Base-by-base conservation (phyloP, 2,797 vertebrate genomes). In the Numenius phaeopus region DNA sequence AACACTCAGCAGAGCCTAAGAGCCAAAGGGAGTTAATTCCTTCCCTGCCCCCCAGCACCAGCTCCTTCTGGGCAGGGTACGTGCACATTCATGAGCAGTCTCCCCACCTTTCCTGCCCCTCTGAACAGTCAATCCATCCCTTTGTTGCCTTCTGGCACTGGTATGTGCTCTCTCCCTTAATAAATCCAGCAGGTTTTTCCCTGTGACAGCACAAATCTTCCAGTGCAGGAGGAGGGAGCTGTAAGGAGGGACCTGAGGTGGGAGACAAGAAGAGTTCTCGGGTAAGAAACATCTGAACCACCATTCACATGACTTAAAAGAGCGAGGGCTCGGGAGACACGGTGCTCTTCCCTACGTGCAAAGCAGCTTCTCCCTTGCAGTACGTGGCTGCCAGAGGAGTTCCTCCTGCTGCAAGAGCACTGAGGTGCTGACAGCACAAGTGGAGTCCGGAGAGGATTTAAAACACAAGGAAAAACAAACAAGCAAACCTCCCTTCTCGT, bases 301-400 rank as follows among this genome's bases (percentile, higher is more conserved):
- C 49, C 12, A 50, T 32, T 70, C 42, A 39, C 10, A 9, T 4
- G 7, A 34, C 22, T 84, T 67, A 37, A 47, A 64, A 70, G 50
- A 66, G 14, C 0, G 0, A 80, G 24, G 24, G 37, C 47, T 85
- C 7, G 3, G 55, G 58, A 91, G 69, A 47, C n/a, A 42, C 0
- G 0, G 16, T 47, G 61, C 37, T 92, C 44, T 72, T 73, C 18
- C 46, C 34, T 52, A 44, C 2, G 2, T 67, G 44, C 29, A 81
- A 67, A 92, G 80, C 40, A 94, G 37, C 55, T 76, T 87, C 40
- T 78, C 30, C 50, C 50, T 94, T 10, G 3, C 65, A 86, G 67
- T 70, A 20, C 0, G 0, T 30, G 54, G 44, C 58, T 94, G 89
- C 84, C 59, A 46, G 69, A 72, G 69, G 65, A 82, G 34, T 39